phyloP scores from a whole-genome alignment of 2,888 invertebrate genomes.

The Trachelus stipa region DNA sequence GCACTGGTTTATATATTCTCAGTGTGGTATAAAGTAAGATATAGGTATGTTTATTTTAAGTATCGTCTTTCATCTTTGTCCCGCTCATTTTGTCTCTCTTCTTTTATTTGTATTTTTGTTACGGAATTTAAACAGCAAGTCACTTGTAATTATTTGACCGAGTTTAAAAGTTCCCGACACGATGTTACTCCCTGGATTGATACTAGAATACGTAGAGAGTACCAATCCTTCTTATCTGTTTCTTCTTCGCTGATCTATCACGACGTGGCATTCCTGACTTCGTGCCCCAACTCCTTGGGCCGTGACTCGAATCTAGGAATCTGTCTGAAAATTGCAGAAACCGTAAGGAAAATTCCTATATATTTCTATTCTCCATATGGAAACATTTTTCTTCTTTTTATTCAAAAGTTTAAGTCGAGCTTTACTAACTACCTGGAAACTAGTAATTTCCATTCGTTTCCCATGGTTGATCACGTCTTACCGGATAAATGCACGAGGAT shows the following conservation, averaged over 20 bases:
- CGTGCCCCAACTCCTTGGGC: conserved; percentile 25
- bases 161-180: background rate
- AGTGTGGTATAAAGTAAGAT: background rate
- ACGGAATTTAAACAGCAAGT: background rate
- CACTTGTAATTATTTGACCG: background rate
- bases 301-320: conserved; percentile 37
- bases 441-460: background rate
- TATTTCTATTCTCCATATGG: background rate
- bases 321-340: conserved; percentile 6
- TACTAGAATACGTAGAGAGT: background rate
- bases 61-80: background rate
- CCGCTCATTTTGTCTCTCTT: background rate
- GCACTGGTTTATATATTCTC: background rate
- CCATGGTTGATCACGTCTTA: background rate
- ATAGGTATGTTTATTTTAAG: too few species aligned
- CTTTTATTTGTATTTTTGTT: background rate
- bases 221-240: conserved; percentile 12
- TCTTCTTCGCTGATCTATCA: conserved; percentile 43
- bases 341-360: background rate
- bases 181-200: background rate
- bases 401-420: background rate
- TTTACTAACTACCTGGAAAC: background rate
- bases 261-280: conserved; percentile 25
- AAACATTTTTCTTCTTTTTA: background rate
- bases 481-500: background rate